Conservation (phyloP, 2,113 vertebrate genomes). For the Syrrhaptes paradoxus region DNA sequence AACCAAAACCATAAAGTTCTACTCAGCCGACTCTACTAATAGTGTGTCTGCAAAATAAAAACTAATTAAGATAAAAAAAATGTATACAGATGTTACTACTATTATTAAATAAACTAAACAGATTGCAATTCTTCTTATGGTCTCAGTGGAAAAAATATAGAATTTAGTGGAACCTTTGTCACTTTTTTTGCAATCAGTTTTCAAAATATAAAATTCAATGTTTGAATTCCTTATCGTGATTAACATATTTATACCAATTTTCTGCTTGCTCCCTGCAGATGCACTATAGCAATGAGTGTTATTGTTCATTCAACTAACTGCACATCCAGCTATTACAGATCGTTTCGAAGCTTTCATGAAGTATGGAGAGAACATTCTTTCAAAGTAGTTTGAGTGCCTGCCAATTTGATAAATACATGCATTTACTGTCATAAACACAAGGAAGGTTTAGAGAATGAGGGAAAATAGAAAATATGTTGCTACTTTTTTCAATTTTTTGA, state of each 20-base stretch:
- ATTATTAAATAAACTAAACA: neutral
- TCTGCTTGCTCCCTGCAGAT: neutral
- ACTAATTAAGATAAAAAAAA: neutral
- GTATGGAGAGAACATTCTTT: neutral
- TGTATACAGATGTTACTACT: neutral
- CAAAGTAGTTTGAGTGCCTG: conserved; percentile 12
- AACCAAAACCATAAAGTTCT: neutral
- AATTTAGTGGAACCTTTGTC: neutral
- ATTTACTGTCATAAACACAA: conserved; percentile 39
- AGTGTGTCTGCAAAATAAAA: neutral
- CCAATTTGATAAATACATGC: conserved; percentile 35
- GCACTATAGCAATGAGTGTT: neutral
- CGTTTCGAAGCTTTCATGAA: conserved; percentile 30
- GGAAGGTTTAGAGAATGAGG: conserved; percentile 15
- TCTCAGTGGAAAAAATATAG: neutral
- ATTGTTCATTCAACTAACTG: conserved; percentile 28
- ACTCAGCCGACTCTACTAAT: neutral
- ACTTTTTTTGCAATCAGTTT: neutral
- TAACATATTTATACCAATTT: neutral
- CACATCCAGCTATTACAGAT: conserved; percentile 12
- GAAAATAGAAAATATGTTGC: neutral
- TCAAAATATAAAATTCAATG: neutral
- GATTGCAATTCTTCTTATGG: neutral
- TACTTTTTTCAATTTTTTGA: neutral
- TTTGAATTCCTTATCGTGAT: neutral